Conservation (phyloP, 1,140 invertebrate species). For the Conus betulinus region DNA sequence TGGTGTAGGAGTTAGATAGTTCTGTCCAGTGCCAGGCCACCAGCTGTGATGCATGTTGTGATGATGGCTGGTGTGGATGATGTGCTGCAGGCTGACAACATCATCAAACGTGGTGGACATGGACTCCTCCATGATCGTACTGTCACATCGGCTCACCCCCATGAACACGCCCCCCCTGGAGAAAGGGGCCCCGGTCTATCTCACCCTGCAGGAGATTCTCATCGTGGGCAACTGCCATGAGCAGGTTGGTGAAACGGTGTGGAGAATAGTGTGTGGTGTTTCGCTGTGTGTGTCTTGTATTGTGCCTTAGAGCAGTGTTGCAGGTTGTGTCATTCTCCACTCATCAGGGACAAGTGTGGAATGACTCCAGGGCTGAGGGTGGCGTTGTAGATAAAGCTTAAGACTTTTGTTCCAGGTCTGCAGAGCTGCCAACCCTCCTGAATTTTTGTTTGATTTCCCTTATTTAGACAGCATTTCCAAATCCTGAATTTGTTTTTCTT, state of each 20-base stretch:
- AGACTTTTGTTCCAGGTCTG: too few relatives aligned
- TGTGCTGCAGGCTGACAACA: constrained; percentile 83
- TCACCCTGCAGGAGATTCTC: constrained; percentile 94
- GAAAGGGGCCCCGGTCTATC: constrained; percentile 83
- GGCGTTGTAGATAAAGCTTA: too few relatives aligned
- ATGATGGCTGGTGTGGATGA: not conserved
- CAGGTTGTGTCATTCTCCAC: too few relatives aligned
- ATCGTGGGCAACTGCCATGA: constrained; percentile 95
- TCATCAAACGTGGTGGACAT: constrained; percentile 91
- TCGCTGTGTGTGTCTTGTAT: not conserved
- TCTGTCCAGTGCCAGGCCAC: too few relatives aligned
- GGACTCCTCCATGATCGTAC: constrained; percentile 87
- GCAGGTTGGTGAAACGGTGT: constrained; percentile 79
- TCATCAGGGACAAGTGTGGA: too few relatives aligned
- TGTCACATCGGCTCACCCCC: constrained; percentile 85
- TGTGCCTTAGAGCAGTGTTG: too few relatives aligned
- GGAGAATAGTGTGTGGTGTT: not conserved
- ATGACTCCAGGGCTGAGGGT: too few relatives aligned
- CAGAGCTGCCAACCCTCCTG: too few relatives aligned
- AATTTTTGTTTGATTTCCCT: too few relatives aligned
- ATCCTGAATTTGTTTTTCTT: too few relatives aligned
- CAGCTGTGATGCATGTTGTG: not conserved
- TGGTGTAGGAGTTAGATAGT: not conserved
- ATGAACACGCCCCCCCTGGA: constrained; percentile 91
- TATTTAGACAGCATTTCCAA: too few relatives aligned